Conservation (phyloP, 2,888 invertebrate species). For the Cantharis rustica region DNA sequence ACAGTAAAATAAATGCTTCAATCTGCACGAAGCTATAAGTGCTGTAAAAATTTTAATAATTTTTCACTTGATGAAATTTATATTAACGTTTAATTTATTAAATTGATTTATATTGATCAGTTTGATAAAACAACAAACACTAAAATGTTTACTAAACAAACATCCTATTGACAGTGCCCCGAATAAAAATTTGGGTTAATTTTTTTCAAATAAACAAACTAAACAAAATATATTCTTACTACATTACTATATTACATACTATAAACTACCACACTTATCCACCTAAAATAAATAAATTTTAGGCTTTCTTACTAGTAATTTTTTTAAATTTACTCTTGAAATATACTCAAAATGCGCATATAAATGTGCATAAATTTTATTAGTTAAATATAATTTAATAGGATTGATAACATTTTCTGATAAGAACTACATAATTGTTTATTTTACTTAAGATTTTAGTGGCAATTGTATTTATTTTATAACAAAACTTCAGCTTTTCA, state of each 20-base stretch:
- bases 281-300: no score
- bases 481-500: background rate
- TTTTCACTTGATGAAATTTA: background rate
- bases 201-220: no score
- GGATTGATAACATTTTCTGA: background rate
- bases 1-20: no score
- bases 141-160: background rate
- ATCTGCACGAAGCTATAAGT: no score
- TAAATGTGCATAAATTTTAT: background rate
- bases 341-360: background rate
- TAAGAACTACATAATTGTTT: background rate
- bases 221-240: no score
- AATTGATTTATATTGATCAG: background rate
- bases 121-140: background rate
- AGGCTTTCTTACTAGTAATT: no score
- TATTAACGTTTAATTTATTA: background rate
- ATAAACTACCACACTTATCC: no score
- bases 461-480: background rate
- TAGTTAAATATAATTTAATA: background rate
- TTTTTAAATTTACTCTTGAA: background rate
- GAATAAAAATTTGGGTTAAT: background rate
- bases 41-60: background rate
- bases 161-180: background rate
- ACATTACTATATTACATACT: no score
- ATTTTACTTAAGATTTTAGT: background rate